Evolutionary conservation across 2,888 invertebrate genomes (phyloP).

Genomic region (Catocala sponsa): DNA sequence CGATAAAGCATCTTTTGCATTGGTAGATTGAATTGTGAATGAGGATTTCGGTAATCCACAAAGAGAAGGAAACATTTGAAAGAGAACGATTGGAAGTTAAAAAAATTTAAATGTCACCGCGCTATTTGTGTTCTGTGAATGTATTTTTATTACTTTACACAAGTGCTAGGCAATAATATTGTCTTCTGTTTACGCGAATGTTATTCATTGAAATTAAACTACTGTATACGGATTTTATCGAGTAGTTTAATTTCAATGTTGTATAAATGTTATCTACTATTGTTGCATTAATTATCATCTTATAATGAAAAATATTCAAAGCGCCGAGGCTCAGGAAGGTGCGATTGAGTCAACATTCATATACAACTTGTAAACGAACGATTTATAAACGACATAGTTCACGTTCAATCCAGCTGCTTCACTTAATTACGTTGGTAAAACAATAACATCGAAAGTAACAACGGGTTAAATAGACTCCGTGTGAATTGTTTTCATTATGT

Average conservation of each 20-base stretch:
- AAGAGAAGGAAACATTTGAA: conserved; percentile 59
- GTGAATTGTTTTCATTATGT: conserved; percentile 40
- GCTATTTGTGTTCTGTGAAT: conserved; percentile 27
- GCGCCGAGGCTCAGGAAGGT: conserved; percentile 25
- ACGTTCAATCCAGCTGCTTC: conserved; percentile 22
- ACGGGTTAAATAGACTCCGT: conserved; percentile 32
- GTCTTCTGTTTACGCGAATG: too few species aligned
- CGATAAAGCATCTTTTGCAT: conserved; percentile 60
- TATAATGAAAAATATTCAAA: conserved; percentile 15
- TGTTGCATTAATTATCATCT: conserved; percentile 17
- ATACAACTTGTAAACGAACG: conserved; percentile 44
- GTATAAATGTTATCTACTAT: conserved; percentile 11
- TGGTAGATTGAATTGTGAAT: conserved; percentile 42
- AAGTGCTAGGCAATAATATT: conserved; percentile 9
- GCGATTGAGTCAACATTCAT: conserved; percentile 37
- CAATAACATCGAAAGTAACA: conserved; percentile 17
- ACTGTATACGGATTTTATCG: too few species aligned
- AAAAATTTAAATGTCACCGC: conserved; percentile 46
- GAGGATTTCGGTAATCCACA: conserved; percentile 65
- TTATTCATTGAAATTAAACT: too few species aligned
- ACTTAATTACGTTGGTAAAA: conserved; percentile 22
- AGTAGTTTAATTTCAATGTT: too few species aligned
- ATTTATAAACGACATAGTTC: conserved; percentile 33
- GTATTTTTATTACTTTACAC: conserved; percentile 16
- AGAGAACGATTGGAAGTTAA: conserved; percentile 47